Percentiles rank a stretch among this genome's conserved stretches.
Evolutionary conservation across 1,140 invertebrate genomes (phyloP).

Genomic region (Pectinophora gossypiella): DNA sequence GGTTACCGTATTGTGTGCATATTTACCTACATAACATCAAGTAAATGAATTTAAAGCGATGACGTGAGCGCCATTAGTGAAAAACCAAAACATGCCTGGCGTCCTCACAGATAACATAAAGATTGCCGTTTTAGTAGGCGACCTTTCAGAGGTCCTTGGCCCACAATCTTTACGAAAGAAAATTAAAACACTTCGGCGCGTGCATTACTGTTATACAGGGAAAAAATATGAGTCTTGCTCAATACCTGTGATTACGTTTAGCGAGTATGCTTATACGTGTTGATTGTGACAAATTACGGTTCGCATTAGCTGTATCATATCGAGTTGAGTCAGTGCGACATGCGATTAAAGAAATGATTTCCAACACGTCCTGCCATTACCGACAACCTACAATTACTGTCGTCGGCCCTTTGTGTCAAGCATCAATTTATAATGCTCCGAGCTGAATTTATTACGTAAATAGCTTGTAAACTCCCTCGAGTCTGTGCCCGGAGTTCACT

Average conservation of each 20-base stretch:
- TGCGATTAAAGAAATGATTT: conserved; percentile 48
- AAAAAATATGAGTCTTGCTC: background rate
- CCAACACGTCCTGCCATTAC: conserved; percentile 33
- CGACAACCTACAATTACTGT: conserved; percentile 41
- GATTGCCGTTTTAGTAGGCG: conserved; percentile 59
- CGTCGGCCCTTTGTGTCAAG: conserved; percentile 39
- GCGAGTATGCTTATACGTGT: background rate
- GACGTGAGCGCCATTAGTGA: conserved; percentile 36
- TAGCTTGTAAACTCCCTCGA: conserved; percentile 4
- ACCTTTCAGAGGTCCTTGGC: conserved; percentile 62
- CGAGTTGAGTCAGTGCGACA: conserved; percentile 35
- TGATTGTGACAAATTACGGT: conserved; percentile 44
- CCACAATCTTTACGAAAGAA: conserved; percentile 53
- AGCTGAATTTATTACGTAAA: conserved; percentile 19
- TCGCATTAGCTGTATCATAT: conserved; percentile 26
- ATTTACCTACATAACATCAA: background rate
- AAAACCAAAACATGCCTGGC: conserved; percentile 37
- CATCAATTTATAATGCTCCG: conserved; percentile 31
- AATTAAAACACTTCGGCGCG: conserved; percentile 42
- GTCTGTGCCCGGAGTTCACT: background rate
- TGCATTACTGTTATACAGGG: conserved; percentile 9
- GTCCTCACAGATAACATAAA: conserved; percentile 60
- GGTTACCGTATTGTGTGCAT: background rate
- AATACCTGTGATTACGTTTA: background rate
- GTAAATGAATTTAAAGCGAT: conserved; percentile 26